phyloP scores from a whole-genome alignment of 2,888 invertebrate genomes.

The Clostera curtula region DNA sequence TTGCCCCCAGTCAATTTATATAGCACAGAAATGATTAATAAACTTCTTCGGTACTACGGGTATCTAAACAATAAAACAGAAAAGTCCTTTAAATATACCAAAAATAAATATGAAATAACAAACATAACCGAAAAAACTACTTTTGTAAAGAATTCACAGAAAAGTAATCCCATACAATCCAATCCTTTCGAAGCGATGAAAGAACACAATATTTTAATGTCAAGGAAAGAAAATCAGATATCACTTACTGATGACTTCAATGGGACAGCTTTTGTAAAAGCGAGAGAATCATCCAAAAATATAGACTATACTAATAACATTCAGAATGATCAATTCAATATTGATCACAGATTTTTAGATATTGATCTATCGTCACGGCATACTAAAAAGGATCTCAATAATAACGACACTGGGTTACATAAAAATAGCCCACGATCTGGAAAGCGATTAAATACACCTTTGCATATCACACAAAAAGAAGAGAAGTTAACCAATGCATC shows the following conservation, averaged over 20 bases:
- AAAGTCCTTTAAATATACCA: slow-evolving; percentile 36
- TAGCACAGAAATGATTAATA: slow-evolving; percentile 70
- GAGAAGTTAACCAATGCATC: slow-evolving; percentile 21
- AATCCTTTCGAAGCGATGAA: slow-evolving; percentile 20
- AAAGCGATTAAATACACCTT: slow-evolving; percentile 55
- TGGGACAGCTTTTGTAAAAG: slow-evolving; percentile 39
- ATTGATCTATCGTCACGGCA: slow-evolving; percentile 32
- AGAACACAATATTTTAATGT: slow-evolving; percentile 23
- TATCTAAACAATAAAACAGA: slow-evolving; percentile 65
- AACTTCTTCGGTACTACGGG: slow-evolving; percentile 61
- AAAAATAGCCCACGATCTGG: slow-evolving; percentile 37
- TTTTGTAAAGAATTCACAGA: slow-evolving; percentile 9
- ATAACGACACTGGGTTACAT: slow-evolving; percentile 20
- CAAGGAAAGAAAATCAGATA: slow-evolving; percentile 38
- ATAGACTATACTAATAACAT: slow-evolving; percentile 53
- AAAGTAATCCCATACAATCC: too few relatives aligned
- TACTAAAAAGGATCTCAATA: slow-evolving; percentile 28
- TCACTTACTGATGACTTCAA: slow-evolving; percentile 39
- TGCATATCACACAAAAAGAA: slow-evolving; percentile 29
- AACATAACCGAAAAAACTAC: too few relatives aligned
- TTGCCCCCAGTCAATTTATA: slow-evolving; percentile 67
- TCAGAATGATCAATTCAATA: slow-evolving; percentile 44
- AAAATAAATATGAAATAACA: slow-evolving; percentile 29
- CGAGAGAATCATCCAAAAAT: slow-evolving; percentile 43
- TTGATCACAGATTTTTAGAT: slow-evolving; percentile 49